These are phyloP conservation scores for Phyllotreta cruciferae DNA, from an alignment of 2,888 invertebrate genomes.

Conservation along the genomic window DNA sequence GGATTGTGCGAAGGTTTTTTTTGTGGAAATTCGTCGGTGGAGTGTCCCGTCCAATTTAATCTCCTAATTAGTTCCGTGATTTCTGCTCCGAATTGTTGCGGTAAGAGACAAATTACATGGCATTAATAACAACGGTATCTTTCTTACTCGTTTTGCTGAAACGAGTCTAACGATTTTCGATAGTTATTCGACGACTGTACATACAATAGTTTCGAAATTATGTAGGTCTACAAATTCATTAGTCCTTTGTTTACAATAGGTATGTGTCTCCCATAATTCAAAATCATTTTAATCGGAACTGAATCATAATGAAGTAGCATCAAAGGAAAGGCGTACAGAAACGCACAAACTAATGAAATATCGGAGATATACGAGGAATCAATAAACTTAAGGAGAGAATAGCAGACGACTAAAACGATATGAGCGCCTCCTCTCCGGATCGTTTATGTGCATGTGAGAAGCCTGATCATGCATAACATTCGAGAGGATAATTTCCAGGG, in stretches of 20 bases:
- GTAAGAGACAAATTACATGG: background rate
- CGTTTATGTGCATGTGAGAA: conserved; percentile 26
- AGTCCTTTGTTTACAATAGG: no score
- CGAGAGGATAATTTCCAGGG: conserved; percentile 14
- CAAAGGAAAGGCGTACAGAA: conserved; percentile 44
- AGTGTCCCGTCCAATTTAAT: background rate
- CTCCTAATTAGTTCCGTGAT: background rate
- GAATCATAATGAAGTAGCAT: conserved; percentile 57
- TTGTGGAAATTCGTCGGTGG: conserved; percentile 11
- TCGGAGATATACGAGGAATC: conserved; percentile 14
- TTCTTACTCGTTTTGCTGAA: no score
- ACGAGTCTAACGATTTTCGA: no score
- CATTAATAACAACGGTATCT: conserved; percentile 32
- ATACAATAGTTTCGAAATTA: background rate
- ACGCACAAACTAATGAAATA: conserved; percentile 26
- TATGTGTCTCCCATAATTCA: conserved; percentile 32
- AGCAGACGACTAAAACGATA: conserved; percentile 10
- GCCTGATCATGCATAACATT: conserved; percentile 29
- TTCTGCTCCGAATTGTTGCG: background rate
- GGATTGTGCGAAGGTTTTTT: conserved; percentile 22
- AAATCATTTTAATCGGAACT: conserved; percentile 54
- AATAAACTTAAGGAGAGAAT: conserved; percentile 23
- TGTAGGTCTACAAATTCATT: conserved; percentile 7
- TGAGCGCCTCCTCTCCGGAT: background rate
- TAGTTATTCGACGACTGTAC: no score